Conservation (phyloP, 64 coral and sea anemone species). For the Actinia equina region DNA sequence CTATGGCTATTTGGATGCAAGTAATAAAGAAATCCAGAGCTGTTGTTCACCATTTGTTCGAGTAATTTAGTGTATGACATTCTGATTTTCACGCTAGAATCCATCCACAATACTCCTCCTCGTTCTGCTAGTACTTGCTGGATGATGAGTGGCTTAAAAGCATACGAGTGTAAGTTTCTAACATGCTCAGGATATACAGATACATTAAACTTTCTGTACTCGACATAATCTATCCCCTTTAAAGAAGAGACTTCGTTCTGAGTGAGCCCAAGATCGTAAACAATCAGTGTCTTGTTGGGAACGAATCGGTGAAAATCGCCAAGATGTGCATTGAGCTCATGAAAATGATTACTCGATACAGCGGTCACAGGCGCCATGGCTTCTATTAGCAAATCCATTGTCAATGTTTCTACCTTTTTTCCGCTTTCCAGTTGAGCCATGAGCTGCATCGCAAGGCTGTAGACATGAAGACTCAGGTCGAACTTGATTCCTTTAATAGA, state of each 20-base stretch:
- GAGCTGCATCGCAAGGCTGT: conserved; percentile 2
- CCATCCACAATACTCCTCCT: conserved; percentile 51
- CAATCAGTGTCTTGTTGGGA: conserved; percentile 21
- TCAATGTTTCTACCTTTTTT: conserved; percentile 4
- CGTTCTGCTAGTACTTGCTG: conserved; percentile 29
- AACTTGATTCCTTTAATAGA: conserved; percentile 16
- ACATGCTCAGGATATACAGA: conserved; percentile 38
- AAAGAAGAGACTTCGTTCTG: background rate
- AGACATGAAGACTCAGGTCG: background rate
- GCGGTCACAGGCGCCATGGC: conserved; percentile 31
- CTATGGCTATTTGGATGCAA: background rate
- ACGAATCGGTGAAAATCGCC: background rate
- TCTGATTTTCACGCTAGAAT: conserved; percentile 30
- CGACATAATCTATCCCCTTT: conserved; percentile 15
- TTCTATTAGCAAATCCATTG: conserved; percentile 15
- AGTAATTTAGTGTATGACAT: background rate
- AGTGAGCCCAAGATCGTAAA: conserved; percentile 52
- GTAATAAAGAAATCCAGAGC: conserved; percentile 30
- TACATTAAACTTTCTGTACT: conserved; percentile 53
- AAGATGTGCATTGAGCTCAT: conserved; percentile 31
- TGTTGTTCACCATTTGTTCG: conserved; percentile 19
- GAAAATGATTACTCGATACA: conserved; percentile 51
- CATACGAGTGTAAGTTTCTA: conserved; percentile 34
- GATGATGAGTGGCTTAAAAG: conserved; percentile 54
- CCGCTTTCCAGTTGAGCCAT: conserved; percentile 1